Base-by-base conservation (phyloP, 2,113 vertebrate species). In the Paradoxurus hermaphroditus region DNA sequence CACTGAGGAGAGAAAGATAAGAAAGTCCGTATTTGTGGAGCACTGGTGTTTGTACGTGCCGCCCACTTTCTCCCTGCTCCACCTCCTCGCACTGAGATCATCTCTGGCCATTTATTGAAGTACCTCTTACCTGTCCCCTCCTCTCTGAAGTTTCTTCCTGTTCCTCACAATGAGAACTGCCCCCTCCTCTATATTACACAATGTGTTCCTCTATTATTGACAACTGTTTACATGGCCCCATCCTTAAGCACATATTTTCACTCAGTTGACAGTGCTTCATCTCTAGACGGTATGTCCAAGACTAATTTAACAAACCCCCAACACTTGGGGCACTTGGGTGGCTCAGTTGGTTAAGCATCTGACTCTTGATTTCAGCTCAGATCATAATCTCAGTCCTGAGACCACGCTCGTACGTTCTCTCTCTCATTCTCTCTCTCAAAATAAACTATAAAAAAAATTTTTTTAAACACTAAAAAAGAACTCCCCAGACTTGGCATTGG, bases 1-100 rank as follows among this genome's bases (percentile, higher is more conserved):
- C 44, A 6, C 25, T 3, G 10, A 34, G 13, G 27, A 14, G 4
- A 13, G 6, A 41, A n/a, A 27, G 23, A 18, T 1, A 10, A 27
- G 1, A 3, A 34, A 36, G 39, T 15, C 4, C 21, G 18, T 0
- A 4, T 14, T 4, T 34, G n/a, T 19, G 34, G 63, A 85, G 59
- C 78, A 27, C 34, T 5, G 5, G 25, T 1, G 39, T 31, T 31
- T 29, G 31, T 7, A 13, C 34, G 75, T 1, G 5, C 34, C 4
- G 56, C 3, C 70, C 63, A 29, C 46, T 49, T 85, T 82, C 27
- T 31, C 44, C 53, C 16, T 36, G 53, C 5, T 81, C 16, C 15
- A 90, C 59, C 34, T 14, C 67, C 79, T 96, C 51, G 75, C 11
- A 29, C 8, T 3, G 15, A 29, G 31, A 46, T 21, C 31, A 73